Base-by-base conservation (phyloP, 2,888 invertebrate species). In the Miltochrista miniata region DNA sequence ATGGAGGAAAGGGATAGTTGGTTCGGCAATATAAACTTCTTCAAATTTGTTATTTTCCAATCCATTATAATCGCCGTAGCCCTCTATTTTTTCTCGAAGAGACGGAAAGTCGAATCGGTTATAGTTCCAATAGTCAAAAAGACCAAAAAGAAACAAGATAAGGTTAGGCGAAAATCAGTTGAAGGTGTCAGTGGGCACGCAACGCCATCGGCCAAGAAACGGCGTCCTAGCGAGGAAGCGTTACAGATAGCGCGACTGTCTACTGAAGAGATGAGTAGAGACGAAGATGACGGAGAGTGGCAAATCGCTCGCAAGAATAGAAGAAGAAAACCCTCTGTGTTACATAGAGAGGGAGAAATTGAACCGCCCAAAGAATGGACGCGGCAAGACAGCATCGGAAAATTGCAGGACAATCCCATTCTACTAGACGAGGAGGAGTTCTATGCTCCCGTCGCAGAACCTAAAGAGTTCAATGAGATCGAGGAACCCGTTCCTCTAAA, bases 161-260 rank as follows among this genome's bases (percentile, higher is more conserved):
- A 81, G 55, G 69, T 87, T 60, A 93, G 95, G 59, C 90, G 94
- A 45, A 94, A 94, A 76, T 95, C 94, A 2, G 93, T 94, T 7
- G 95, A 95, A 76, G 94, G 94, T 43, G 92, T 94, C 50, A 80
- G 92, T 70, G 91, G 90, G 0, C 92, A 92, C 54, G 90, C 87
- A 30, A 85, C 88, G 0, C 92, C 93, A 0, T 92, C 92, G 10
- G 92, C 93, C 31, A 93, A 93, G 63, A 92, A 92, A 54, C 93
- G 94, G 29, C 87, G 97, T 43, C 96, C 96, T 0, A 96, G 96
- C 72, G 96, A 96, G 68, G 95, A 95, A 71, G 95, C 94, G 0
- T 83, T 95, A 72, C 92, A 92, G 54, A 93, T 94, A 53, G 90
- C 91, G 0, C 92, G 94, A 15, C 93, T 93, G 15, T 94, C 94